Evolutionary conservation across 2,888 invertebrate species (phyloP).

Genomic region (Catonia carolina): DNA sequence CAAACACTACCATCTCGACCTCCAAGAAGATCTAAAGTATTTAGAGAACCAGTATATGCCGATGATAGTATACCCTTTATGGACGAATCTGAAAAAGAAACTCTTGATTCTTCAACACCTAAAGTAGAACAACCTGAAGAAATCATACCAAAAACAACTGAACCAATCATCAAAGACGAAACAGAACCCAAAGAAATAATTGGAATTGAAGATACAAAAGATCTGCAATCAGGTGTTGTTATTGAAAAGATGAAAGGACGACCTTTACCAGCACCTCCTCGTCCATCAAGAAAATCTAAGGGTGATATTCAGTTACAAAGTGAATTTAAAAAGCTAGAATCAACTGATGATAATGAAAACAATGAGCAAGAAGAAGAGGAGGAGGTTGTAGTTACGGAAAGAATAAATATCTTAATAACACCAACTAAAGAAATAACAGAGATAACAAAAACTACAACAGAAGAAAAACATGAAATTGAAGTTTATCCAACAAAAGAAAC

Average conservation of each 20-base stretch:
- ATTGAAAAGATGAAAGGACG: constrained; percentile 78
- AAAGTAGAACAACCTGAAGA: constrained; percentile 13
- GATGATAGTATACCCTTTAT: constrained; percentile 26
- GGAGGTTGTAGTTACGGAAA: constrained; percentile 17
- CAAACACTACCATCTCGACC: constrained; percentile 55
- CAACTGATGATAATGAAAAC: constrained; percentile 8
- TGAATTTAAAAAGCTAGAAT: background rate
- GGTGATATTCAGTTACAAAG: constrained; percentile 17
- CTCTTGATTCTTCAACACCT: constrained; percentile 12
- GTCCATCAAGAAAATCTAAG: constrained; percentile 60
- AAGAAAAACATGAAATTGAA: background rate
- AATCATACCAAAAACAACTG: constrained; percentile 17
- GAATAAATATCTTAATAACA: constrained; percentile 19
- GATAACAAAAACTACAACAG: background rate
- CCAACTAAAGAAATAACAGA: background rate
- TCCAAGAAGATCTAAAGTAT: constrained; percentile 48
- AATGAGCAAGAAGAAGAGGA: constrained; percentile 20
- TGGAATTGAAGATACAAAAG: constrained; percentile 42
- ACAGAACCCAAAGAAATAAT: constrained; percentile 48
- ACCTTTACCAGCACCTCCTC: constrained; percentile 78
- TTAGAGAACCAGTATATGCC: constrained; percentile 34
- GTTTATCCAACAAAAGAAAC: background rate
- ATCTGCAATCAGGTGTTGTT: constrained; percentile 66
- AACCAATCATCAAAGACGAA: constrained; percentile 45
- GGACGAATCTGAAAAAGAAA: constrained; percentile 18